Evolutionary conservation across 1,140 invertebrate genomes (phyloP).

Genomic region (Bursaphelenchus mucronatus): DNA sequence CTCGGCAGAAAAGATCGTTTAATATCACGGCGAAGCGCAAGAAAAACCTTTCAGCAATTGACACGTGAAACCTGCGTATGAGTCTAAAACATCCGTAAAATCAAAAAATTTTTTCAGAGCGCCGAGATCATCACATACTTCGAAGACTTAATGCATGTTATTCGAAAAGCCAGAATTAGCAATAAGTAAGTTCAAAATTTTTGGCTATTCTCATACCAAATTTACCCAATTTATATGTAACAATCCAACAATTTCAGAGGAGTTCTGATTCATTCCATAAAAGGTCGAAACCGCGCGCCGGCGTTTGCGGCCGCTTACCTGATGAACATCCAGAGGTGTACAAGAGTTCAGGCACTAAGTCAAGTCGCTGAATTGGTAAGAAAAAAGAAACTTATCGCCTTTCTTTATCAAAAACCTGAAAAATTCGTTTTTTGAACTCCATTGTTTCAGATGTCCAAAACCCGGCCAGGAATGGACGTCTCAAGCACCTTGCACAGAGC

Average conservation of each 20-base stretch:
- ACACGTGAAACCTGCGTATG: no score
- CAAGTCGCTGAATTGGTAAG: conserved; percentile 42
- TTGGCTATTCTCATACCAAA: neutral
- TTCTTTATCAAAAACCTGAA: no score
- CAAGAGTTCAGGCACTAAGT: conserved; percentile 44
- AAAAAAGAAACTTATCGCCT: neutral
- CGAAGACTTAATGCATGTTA: conserved; percentile 48
- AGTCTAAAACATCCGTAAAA: conserved; percentile 9
- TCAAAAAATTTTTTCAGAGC: conserved; percentile 22
- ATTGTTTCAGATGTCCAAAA: conserved; percentile 42
- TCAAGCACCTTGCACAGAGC: conserved; percentile 52
- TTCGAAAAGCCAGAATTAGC: conserved; percentile 40
- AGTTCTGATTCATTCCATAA: conserved; percentile 49
- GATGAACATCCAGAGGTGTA: conserved; percentile 42
- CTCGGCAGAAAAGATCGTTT: no score
- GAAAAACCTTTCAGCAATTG: no score
- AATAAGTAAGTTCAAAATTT: conserved; percentile 34
- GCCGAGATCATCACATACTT: conserved; percentile 49
- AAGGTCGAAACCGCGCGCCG: conserved; percentile 46
- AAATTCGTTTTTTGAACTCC: conserved; percentile 1
- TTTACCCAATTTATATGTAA: neutral
- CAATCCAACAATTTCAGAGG: conserved; percentile 18
- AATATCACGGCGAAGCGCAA: no score
- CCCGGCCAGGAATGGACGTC: conserved; percentile 41
- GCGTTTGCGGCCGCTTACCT: conserved; percentile 48